Conservation (phyloP, 2,888 invertebrate genomes). For the Chrysolina haemoptera region DNA sequence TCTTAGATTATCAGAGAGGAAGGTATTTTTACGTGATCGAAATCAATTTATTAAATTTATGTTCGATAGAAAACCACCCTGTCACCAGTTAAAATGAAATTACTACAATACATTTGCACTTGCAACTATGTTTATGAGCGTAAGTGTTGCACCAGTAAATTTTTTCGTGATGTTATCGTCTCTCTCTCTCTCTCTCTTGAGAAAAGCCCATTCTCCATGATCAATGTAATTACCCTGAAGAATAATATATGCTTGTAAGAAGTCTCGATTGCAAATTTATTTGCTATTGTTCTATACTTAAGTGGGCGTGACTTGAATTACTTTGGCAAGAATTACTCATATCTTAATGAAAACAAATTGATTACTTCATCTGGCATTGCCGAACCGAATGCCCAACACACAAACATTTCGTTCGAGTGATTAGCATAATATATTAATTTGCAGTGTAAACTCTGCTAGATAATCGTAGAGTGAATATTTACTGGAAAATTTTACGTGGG, state of each 20-base stretch:
- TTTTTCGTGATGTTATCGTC: background rate
- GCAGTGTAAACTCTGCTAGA: no score
- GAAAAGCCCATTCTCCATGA: constrained; percentile 11
- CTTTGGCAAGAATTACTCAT: constrained; percentile 27
- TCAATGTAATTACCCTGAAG: constrained; percentile 5
- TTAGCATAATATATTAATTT: constrained; percentile 17
- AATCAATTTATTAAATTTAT: no score
- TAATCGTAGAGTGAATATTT: no score
- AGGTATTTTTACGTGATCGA: no score
- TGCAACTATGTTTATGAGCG: background rate
- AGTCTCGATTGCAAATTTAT: constrained; percentile 31
- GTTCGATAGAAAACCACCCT: no score
- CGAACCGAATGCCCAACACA: constrained; percentile 11
- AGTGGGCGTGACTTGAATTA: constrained; percentile 28
- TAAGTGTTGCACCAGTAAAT: background rate
- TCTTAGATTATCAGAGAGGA: no score
- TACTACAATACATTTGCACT: no score
- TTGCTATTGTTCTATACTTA: constrained; percentile 26
- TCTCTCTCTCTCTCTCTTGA: constrained; percentile 10
- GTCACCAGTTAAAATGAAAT: no score
- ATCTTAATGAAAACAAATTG: constrained; percentile 29
- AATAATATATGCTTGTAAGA: constrained; percentile 7
- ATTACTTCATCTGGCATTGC: constrained; percentile 23
- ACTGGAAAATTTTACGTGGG: no score
- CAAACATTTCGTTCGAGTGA: constrained; percentile 9